Percentiles rank a stretch among this genome's conserved stretches.
These are phyloP conservation scores for Melanotaenia pygmaea DNA, from an alignment of 2,797 vertebrate species.

Conservation along the genomic window DNA sequence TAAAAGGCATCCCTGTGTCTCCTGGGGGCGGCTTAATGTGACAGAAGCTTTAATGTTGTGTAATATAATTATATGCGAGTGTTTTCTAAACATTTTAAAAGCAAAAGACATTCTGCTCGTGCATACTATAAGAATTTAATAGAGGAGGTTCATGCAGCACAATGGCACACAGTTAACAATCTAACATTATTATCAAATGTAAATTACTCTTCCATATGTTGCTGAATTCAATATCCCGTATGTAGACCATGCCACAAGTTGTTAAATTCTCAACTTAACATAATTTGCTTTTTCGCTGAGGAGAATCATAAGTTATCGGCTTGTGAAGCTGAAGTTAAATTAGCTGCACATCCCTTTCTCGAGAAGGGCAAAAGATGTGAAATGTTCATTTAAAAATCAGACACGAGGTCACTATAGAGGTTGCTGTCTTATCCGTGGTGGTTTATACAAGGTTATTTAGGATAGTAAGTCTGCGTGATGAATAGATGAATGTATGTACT, in stretches of 20 bases:
- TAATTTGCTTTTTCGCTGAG: constrained; percentile 45
- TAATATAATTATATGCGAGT: constrained; percentile 66
- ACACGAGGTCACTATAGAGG: constrained; percentile 14
- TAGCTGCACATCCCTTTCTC: constrained; percentile 28
- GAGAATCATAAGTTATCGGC: constrained; percentile 41
- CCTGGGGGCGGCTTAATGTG: constrained; percentile 45
- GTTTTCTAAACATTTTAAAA: constrained; percentile 52
- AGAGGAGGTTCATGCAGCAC: constrained; percentile 45
- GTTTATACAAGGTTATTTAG: constrained; percentile 35
- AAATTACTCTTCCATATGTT: constrained; percentile 64
- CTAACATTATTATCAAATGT: constrained; percentile 67
- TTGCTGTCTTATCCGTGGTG: constrained; percentile 1
- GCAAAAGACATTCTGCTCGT: constrained; percentile 18
- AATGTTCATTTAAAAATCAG: constrained; percentile 34
- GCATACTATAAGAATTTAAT: constrained; percentile 37
- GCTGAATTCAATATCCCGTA: constrained; percentile 59
- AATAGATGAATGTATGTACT: constrained; percentile 9
- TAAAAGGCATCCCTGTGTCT: constrained; percentile 35
- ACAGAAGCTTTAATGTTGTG: constrained; percentile 49
- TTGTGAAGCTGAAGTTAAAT: constrained; percentile 48
- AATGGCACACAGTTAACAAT: constrained; percentile 47
- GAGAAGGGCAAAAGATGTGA: constrained; percentile 21
- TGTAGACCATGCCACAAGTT: constrained; percentile 46
- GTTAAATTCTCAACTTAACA: constrained; percentile 64
- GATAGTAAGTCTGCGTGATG: constrained; percentile 17